These are phyloP conservation scores for Whitmania pigra DNA, from an alignment of 1,140 invertebrate genomes.

Conservation along the genomic window DNA sequence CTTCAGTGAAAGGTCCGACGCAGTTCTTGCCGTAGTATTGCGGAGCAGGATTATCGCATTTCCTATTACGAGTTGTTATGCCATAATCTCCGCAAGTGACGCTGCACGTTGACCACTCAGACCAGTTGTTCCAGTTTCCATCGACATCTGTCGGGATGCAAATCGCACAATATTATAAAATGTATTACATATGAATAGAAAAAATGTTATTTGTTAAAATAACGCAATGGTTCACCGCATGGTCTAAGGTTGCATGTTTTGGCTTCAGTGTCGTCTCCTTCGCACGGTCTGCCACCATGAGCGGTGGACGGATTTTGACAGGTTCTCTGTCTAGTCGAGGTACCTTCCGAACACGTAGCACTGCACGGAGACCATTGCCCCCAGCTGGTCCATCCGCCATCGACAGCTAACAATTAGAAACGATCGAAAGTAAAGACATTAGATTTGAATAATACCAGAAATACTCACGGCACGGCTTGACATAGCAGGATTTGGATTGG, in stretches of 20 bases:
- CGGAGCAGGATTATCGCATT: conserved; percentile 11
- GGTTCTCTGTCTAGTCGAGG: conserved; percentile 26
- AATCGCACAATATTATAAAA: no score
- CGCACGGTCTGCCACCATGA: conserved; percentile 54
- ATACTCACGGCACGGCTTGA: conserved; percentile 13
- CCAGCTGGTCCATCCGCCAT: conserved; percentile 22
- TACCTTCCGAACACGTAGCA: conserved; percentile 2
- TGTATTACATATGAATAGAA: no score
- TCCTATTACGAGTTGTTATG: background rate
- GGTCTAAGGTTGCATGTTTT: conserved; percentile 6
- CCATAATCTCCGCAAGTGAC: conserved; percentile 51
- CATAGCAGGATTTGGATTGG: conserved; percentile 14
- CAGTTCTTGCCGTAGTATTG: conserved; percentile 9
- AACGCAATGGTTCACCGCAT: background rate
- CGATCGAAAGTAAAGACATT: background rate
- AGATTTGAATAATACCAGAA: no score
- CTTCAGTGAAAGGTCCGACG: background rate
- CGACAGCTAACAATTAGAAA: conserved; percentile 13
- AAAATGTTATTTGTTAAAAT: no score
- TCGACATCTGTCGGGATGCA: background rate
- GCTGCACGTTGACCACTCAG: conserved; percentile 65
- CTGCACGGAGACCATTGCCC: conserved; percentile 12
- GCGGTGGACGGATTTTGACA: conserved; percentile 45
- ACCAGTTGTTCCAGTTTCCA: conserved; percentile 47
- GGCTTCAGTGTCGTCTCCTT: conserved; percentile 29